These are phyloP conservation scores for Mionectes macconnelli DNA, from an alignment of 2,113 vertebrate genomes.

Conservation along the genomic window DNA sequence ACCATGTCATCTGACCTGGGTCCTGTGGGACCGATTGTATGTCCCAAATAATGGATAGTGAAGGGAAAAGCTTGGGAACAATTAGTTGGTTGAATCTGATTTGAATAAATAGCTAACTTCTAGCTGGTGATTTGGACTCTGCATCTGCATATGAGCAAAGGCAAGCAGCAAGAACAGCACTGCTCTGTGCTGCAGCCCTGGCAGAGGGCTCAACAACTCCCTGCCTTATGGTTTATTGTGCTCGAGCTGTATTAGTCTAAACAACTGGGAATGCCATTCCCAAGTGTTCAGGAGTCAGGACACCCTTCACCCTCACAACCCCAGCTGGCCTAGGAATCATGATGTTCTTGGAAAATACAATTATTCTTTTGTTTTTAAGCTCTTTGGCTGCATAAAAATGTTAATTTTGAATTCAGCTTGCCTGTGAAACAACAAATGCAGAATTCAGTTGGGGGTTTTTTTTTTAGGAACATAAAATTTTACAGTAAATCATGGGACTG, in stretches of 20 bases:
- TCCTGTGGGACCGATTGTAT: slow-evolving; percentile 27
- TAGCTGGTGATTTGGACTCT: slow-evolving; percentile 19
- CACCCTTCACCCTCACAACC: not conserved
- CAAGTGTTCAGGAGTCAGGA: not conserved
- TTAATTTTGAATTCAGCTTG: not conserved
- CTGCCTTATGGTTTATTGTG: not conserved
- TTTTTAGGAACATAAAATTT: not conserved
- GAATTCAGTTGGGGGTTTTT: not conserved
- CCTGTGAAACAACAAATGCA: not conserved
- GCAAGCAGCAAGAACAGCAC: not conserved
- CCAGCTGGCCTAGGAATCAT: not conserved
- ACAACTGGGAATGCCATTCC: not conserved
- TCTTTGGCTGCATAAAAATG: not conserved
- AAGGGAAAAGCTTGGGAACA: not conserved
- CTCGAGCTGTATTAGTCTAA: not conserved
- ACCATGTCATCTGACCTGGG: not conserved
- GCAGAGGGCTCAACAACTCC: not conserved
- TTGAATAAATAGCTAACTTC: slow-evolving; percentile 39
- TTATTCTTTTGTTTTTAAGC: not conserved
- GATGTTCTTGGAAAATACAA: not conserved
- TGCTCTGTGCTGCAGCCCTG: not conserved
- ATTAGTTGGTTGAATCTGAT: slow-evolving; percentile 28
- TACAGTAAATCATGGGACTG: no score
- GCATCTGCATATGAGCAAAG: not conserved
- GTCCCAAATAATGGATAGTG: not conserved